Evolutionary conservation across 2,113 vertebrate genomes (phyloP).

Genomic region (Engystomops pustulosus): DNA sequence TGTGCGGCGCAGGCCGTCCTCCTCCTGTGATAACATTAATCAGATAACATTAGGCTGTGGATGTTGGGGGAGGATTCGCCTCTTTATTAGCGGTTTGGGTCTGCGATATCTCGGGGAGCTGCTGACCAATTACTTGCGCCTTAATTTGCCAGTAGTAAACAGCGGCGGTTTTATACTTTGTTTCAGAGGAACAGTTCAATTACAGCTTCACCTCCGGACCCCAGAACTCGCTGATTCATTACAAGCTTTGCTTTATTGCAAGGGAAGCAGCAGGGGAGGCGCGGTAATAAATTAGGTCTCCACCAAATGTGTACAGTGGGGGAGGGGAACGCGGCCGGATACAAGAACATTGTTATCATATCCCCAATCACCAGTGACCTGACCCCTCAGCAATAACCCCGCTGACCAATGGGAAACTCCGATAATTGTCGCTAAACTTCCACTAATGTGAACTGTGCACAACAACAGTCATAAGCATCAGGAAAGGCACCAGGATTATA

Average conservation of each 20-base stretch:
- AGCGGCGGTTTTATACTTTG: constrained; percentile 40
- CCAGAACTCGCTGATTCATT: constrained; percentile 42
- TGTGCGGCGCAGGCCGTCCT: neutral
- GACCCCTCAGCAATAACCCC: constrained; percentile 4
- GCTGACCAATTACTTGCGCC: constrained; percentile 52
- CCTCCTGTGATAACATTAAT: constrained; percentile 41
- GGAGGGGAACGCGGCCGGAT: neutral
- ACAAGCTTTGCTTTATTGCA: constrained; percentile 24
- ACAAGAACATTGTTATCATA: neutral
- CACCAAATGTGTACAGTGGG: neutral
- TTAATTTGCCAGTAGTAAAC: constrained; percentile 51
- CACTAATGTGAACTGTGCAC: no score
- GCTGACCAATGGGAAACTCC: no score
- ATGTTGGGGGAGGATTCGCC: constrained; percentile 23
- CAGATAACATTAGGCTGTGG: constrained; percentile 44
- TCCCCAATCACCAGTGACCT: neutral
- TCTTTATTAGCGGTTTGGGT: constrained; percentile 52
- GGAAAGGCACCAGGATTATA: no score
- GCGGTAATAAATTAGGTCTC: constrained; percentile 12
- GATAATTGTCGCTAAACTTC: no score
- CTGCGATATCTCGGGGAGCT: constrained; percentile 32
- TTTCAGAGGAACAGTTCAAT: constrained; percentile 50
- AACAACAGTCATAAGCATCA: no score
- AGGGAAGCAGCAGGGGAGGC: constrained; percentile 34
- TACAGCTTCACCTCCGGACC: constrained; percentile 48